phyloP scores from a whole-genome alignment of 2,113 vertebrate genomes.

The Sphyrna mokarran region DNA sequence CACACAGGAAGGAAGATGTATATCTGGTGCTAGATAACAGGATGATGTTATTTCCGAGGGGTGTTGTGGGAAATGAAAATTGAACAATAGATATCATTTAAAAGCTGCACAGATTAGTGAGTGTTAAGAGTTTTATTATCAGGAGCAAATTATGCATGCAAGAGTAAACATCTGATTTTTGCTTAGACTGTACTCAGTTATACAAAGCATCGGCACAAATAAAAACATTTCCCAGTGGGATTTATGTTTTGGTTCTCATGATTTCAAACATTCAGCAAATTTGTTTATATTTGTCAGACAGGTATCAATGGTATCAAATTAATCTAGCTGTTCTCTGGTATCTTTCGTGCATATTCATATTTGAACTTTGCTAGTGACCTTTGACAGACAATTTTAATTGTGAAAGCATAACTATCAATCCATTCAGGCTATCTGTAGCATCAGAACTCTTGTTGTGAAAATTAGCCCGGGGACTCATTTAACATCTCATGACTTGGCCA shows the following conservation, averaged over 20 bases:
- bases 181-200: not conserved
- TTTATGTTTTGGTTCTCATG: not conserved
- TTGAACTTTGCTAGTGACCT: not conserved
- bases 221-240: not conserved
- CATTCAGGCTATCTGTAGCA: not conserved
- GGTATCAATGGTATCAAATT: not conserved
- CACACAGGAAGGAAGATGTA: constrained; percentile 40
- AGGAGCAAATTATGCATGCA: not conserved
- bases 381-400: not conserved
- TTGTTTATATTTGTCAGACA: not conserved
- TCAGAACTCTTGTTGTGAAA: not conserved
- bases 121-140: not conserved
- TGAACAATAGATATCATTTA: constrained; percentile 40
- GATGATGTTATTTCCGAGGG: constrained; percentile 2
- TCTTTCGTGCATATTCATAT: not conserved
- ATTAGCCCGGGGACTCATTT: not conserved
- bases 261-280: not conserved
- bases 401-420: not conserved
- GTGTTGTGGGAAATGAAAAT: not conserved
- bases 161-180: constrained; percentile 14
- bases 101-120: not conserved
- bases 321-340: not conserved
- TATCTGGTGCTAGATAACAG: constrained; percentile 12
- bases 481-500: not conserved
- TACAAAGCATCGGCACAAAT: not conserved